Evolutionary conservation across 53 echinoderm and acorn worm species (phyloP), one percentile per base, ranked within the genome.

Genomic region (Apostichopus leukothele): DNA sequence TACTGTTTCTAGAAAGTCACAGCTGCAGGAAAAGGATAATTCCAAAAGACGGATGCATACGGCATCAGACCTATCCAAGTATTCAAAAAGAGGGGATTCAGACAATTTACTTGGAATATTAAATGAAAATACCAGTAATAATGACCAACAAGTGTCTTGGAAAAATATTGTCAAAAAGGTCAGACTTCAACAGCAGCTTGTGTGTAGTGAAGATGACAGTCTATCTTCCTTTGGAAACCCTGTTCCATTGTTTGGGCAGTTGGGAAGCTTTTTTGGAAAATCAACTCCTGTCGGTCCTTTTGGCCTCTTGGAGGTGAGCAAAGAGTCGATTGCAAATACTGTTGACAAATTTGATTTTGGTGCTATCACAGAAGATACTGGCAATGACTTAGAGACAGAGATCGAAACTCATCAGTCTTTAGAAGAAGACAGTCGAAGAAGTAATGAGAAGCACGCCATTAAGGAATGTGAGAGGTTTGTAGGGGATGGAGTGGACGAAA

Each of bases 121-220:
- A 16, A 18, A 71, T 13, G 18, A 19, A 71, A n/a, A 71, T 18
- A 16, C 71, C 18, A 71, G 18, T n/a, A 71, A 71, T 19, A 19
- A 71, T 63, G 63, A 39, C 39, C 39, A 16, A n/a, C 71, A 71
- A 71, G 18, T 81, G 16, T 81, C 81, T 55, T 81, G 81, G 81
- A 81, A 81, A 52, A 54, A 81, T 5, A 53, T 81, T 81, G 81
- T 81, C 8, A 81, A 81, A 55, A 81, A 81, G 9, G 81, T 81
- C 1, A 53, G 81, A 54, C 7, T 9, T 13, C 21, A 54, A 4
- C 54, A 81, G 5, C 81, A 53, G 13, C 23, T 9, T 21, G 7
- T 20, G 9, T n/a, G 20, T 19, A 20, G 51, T 54, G 59, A 81
- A 59, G 81, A 81, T 14, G 19, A 54, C 55, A 5, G 21, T 3